Base-by-base conservation (phyloP, 2,797 vertebrate species). In the Enteromius anoplus region DNA sequence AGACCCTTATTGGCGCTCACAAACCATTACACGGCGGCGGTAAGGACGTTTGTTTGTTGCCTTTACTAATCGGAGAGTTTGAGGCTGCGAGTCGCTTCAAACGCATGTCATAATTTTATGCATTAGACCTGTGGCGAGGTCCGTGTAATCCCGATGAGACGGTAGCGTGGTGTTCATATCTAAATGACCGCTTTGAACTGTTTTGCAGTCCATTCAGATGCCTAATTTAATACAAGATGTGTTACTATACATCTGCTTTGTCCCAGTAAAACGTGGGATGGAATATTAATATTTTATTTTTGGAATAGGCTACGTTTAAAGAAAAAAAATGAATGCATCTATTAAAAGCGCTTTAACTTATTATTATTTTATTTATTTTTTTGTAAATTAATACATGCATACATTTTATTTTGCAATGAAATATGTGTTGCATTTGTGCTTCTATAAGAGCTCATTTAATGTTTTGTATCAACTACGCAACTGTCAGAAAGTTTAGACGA, bases 1-100 rank as follows among this genome's bases (percentile, higher is more conserved):
- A 88, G 76, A 75, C 78, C 83, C 83, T 84, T 85, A 81, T 73
- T 77, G 75, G 58, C 51, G 84, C 75, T 84, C 75, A 81, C 71
- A 77, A 81, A 77, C 81, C 79, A 81, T 84, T 85, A 80, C 80
- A 78, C 70, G 29, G 72, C 68, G 75, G 81, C 73, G 73, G 86
- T 85, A 76, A 88, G 78, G 86, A 80, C 85, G 71, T 78, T 87
- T 70, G 76, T 86, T 83, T 86, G 78, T 82, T 89, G 83, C 83
- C 68, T 87, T 87, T 70, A 85, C 84, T 85, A 86, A 77, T 82
- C 87, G 40, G 40, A 76, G 55, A 76, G 77, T 75, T 78, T 86
- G 55, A 73, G 47, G 66, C 64, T 21, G 66, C 65, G 71, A 72
- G 69, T 70, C 40, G 47, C 64, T 55, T 53, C 64, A 79, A 45